Evolutionary conservation across 2,888 invertebrate species (phyloP), one percentile per base, ranked within the genome.

Genomic region (Sialis fuliginosa): DNA sequence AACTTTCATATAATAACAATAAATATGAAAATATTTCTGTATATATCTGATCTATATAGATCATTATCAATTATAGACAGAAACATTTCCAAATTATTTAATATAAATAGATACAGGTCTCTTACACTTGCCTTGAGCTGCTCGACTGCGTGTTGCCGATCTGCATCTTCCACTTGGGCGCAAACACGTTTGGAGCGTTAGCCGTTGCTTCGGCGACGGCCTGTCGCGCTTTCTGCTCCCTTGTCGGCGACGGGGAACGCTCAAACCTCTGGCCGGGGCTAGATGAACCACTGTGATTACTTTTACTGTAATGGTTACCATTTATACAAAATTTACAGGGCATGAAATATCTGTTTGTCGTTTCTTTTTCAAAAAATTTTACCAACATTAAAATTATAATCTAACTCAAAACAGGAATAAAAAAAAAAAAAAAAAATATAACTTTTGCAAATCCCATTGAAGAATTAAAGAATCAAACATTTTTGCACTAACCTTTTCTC

Each of bases 111-210:
- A 22, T 22, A 22, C 22, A 22, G 4, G 4, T 22, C 22, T 22
- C 22, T 22, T 22, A 22, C 22, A 22, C 32, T 33, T 8, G 42
- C 47, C 47, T 42, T 5, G 64, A 61, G 7, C 42, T 13, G 48
- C 58, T 56, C 46, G 61, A 57, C 42, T 71, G 70, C 31, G 72
- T 71, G 39, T 74, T 70, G 52, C 72, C 75, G 64, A 78, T 75
- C 55, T 77, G 76, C 79, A 80, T 79, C 62, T 79, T 79, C 77
- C 79, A 79, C 61, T 79, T 79, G 41, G 62, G 70, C 62, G 58
- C 70, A 64, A 61, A 66, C 65, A 60, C 70, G 65, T 59, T 69
- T 63, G 49, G 64, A 53, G 58, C 74, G 59, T 57, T 70, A 59
- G 61, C 68, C 49, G 53, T 68, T 58, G 59, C 68, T 60, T 61